Evolutionary conservation across 2,113 vertebrate genomes (phyloP).

Genomic region (Oceanodroma tethys): DNA sequence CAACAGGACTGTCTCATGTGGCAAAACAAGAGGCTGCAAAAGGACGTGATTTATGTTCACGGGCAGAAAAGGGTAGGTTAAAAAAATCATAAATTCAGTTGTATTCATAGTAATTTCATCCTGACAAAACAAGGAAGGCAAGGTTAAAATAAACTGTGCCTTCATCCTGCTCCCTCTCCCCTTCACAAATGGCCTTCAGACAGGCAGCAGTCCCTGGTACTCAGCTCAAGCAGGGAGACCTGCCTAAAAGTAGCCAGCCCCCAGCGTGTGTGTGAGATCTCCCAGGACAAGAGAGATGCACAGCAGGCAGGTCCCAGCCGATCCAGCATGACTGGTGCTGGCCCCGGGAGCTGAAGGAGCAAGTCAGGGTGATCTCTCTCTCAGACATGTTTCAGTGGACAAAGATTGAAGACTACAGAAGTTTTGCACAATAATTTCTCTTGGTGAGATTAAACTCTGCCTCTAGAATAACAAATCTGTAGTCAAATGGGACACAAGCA

Average conservation of each 20-base stretch:
- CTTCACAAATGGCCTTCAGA: neutral
- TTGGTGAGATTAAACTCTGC: neutral
- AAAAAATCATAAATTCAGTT: neutral
- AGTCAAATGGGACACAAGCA: neutral
- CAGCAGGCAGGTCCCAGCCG: neutral
- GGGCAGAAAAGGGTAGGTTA: neutral
- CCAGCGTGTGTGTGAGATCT: accelerated
- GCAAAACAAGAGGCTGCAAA: neutral
- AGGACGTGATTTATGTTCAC: neutral
- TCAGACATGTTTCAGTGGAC: neutral
- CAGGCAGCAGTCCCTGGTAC: neutral
- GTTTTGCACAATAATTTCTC: neutral
- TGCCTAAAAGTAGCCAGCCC: neutral
- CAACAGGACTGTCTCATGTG: neutral
- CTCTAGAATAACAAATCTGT: neutral
- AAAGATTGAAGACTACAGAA: neutral
- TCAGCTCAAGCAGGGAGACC: accelerated
- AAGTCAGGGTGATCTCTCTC: neutral
- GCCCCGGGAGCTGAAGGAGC: neutral
- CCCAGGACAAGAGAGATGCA: neutral
- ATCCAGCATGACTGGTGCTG: neutral
- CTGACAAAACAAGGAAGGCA: neutral
- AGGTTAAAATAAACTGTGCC: neutral
- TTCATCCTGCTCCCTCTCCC: neutral
- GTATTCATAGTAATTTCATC: neutral